phyloP scores from a whole-genome alignment of 2,113 vertebrate genomes.

The Antigone vipio region DNA sequence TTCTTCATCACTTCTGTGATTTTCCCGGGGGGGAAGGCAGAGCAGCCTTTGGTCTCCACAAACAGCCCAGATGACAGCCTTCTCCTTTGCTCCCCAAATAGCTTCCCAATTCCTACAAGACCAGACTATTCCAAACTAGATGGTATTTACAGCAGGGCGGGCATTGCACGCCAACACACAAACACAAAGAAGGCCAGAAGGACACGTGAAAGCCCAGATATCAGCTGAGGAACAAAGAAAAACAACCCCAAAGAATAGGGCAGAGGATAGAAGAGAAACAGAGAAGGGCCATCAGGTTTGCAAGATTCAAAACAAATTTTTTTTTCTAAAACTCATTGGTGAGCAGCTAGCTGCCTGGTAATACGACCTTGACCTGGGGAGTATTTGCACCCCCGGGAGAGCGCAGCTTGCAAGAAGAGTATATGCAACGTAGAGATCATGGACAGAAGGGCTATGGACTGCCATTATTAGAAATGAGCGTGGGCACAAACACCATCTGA shows the following conservation, averaged over 20 bases:
- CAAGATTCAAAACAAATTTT: not conserved
- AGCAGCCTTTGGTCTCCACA: not conserved
- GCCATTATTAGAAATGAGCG: not conserved
- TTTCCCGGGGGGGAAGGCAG: not conserved
- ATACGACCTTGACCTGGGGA: not conserved
- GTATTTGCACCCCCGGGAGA: not conserved
- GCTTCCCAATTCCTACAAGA: not conserved
- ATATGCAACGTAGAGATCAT: not conserved
- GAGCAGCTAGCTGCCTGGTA: not conserved
- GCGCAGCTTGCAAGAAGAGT: not conserved
- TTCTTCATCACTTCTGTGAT: conserved; percentile 2
- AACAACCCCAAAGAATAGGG: accelerated
- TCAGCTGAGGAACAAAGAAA: not conserved
- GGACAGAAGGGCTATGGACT: not conserved
- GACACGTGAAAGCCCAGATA: not conserved
- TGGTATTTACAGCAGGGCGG: not conserved
- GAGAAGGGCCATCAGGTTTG: not conserved
- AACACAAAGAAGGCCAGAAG: not conserved
- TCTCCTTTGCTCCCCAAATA: not conserved
- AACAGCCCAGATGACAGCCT: not conserved
- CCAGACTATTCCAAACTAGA: not conserved
- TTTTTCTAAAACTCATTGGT: not conserved
- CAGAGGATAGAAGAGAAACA: not conserved
- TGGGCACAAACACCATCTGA: not conserved
- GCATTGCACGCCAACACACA: not conserved